Percentiles rank a stretch among this genome's conserved stretches.
These are phyloP conservation scores for Eriosoma lanigerum DNA, from an alignment of 1,140 invertebrate species.

Conservation along the genomic window DNA sequence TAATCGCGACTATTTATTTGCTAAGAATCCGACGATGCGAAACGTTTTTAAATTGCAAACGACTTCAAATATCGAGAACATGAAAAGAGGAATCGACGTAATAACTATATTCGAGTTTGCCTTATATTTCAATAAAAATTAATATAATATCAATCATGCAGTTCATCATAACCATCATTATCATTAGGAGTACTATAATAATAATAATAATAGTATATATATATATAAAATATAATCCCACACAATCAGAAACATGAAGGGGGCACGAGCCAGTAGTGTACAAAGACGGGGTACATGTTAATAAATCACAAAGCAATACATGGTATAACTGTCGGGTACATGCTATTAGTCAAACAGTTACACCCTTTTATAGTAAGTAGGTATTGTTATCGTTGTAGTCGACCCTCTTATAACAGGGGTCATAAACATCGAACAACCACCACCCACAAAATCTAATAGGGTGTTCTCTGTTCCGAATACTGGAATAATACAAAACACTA, in stretches of 20 bases:
- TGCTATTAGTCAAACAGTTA: constrained; percentile 50
- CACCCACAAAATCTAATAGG: constrained; percentile 45
- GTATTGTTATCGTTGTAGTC: constrained; percentile 32
- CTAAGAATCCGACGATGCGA: not conserved
- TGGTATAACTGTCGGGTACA: constrained; percentile 47
- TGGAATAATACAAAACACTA: constrained; percentile 31
- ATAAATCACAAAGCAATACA: constrained; percentile 46
- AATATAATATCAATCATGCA: constrained; percentile 42
- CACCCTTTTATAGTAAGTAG: constrained; percentile 48
- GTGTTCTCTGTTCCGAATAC: not conserved
- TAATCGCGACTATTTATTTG: not conserved
- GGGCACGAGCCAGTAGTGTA: not conserved
- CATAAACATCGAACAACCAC: constrained; percentile 23
- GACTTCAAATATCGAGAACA: not conserved
- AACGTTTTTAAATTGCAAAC: constrained; percentile 6
- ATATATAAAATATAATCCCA: not conserved
- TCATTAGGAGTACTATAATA: constrained; percentile 16
- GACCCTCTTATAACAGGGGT: not conserved
- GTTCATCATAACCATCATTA: constrained; percentile 43
- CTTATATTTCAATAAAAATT: constrained; percentile 24
- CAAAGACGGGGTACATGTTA: constrained; percentile 6
- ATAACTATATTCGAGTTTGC: not conserved
- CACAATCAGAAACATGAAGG: constrained; percentile 35
- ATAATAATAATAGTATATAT: not conserved
- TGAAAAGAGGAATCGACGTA: not conserved